Evolutionary conservation across 37 sponge, comb jelly and placozoan genomes (phyloP).

Genomic region (Bolinopsis microptera): DNA sequence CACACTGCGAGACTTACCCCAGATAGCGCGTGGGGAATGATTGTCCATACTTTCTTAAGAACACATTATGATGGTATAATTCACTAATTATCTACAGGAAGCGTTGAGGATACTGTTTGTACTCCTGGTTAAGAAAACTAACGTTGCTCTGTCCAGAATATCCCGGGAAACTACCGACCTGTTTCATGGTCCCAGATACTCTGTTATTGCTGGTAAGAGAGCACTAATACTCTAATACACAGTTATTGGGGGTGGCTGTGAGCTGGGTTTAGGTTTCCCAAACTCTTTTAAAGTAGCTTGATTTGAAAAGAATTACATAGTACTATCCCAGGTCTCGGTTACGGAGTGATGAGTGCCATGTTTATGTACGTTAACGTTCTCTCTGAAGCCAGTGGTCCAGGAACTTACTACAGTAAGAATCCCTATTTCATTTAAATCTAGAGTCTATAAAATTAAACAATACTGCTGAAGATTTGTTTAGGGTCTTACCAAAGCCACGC

Average conservation of each 20-base stretch:
- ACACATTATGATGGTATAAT: too few species aligned
- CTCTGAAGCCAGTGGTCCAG: slow-evolving; percentile 10
- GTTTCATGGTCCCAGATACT: neutral
- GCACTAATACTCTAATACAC: too few species aligned
- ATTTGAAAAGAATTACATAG: too few species aligned
- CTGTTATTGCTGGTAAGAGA: neutral
- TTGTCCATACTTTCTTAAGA: too few species aligned
- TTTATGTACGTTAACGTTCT: slow-evolving; percentile 33
- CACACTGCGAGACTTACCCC: too few species aligned
- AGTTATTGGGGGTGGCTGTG: too few species aligned
- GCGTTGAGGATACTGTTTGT: neutral
- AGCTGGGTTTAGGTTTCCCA: too few species aligned
- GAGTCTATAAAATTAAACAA: neutral
- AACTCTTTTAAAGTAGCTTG: too few species aligned
- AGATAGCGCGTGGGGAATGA: too few species aligned
- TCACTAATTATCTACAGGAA: too few species aligned
- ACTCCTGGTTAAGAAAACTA: neutral
- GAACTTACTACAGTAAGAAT: slow-evolving; percentile 1
- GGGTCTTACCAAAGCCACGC: too few species aligned
- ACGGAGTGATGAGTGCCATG: slow-evolving; percentile 38
- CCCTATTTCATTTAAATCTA: neutral
- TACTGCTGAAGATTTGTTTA: too few species aligned
- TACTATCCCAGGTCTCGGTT: slow-evolving; percentile 21
- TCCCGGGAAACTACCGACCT: slow-evolving; percentile 19
- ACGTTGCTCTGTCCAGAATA: neutral